Base-by-base conservation (phyloP, 2,888 invertebrate species). In the Eupithecia insigniata region DNA sequence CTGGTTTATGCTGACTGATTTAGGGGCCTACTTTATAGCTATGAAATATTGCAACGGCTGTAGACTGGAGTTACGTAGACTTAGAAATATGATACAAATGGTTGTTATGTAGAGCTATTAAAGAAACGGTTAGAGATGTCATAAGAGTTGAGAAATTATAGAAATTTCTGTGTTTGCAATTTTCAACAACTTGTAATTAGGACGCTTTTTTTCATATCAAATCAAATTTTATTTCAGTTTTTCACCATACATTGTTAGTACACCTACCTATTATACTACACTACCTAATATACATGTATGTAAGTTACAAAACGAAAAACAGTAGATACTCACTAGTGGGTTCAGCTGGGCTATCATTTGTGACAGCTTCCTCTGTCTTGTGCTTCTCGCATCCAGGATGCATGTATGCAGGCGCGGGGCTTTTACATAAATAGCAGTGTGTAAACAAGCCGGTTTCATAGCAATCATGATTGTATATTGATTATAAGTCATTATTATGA, bases 1-100 rank as follows among this genome's bases (percentile, higher is more conserved):
- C 71, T 74, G 68, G 69, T 74, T 74, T 74, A 71, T 64, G 26
- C 58, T 60, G 71, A 71, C 74, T 74, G 74, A 74, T 74, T 69
- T 74, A 74, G 36, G 71, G 67, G 69, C 62, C 71, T 74, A 74
- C 71, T 71, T 74, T 74, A 67, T 71, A 64, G 26, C 69, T 66
- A 66, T 74, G 74, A 74, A 34, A 70, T 74, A 72, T 74, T 65
- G 67, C 58, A 46, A 10, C 58, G 39, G 30, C 36, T 39, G 28
- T 18, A 4, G 2, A 10, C 22, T 22, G 8, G 46, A 46, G n/a
- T 2, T 28, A 60, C 60, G n/a, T 14, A 34, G 34, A 64, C 6
- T 14, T 26, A 64, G 36, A 64, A 39, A 62, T 34, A 62, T 34
- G 36, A 22, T 64, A 64, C 36, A 64, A 62, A 39, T 36, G 64